Conservation (phyloP, 2,888 invertebrate species). For the Limnephilus auricula region DNA sequence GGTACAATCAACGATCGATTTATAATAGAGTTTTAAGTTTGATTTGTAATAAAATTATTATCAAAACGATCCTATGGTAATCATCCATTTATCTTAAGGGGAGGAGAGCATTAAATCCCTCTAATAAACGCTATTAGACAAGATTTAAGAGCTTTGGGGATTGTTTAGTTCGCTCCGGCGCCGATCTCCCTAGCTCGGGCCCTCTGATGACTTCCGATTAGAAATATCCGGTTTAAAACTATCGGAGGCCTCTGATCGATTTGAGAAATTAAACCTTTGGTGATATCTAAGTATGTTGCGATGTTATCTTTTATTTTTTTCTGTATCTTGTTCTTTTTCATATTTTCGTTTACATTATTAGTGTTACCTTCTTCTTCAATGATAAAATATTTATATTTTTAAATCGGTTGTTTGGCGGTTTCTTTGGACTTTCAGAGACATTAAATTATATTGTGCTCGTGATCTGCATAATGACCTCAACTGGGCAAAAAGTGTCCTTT, state of each 20-base stretch:
- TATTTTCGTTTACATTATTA: too few relatives aligned
- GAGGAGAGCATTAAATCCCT: background rate
- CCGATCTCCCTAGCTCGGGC: background rate
- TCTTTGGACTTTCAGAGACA: too few relatives aligned
- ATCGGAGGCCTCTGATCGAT: background rate
- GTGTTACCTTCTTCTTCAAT: too few relatives aligned
- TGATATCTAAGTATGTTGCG: background rate
- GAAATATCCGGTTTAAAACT: slow-evolving; percentile 37
- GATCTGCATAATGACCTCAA: too few relatives aligned
- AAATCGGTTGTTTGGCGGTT: too few relatives aligned
- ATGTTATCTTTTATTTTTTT: too few relatives aligned
- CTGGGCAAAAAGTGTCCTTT: too few relatives aligned
- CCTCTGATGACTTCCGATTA: slow-evolving; percentile 5
- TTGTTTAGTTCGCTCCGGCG: background rate
- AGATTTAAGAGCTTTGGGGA: background rate
- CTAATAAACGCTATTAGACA: background rate
- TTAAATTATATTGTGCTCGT: too few relatives aligned
- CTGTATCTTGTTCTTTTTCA: too few relatives aligned
- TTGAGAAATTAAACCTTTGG: background rate
- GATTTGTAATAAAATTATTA: background rate
- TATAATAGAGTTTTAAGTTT: background rate
- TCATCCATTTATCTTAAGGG: background rate
- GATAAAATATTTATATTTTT: too few relatives aligned
- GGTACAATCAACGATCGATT: too few relatives aligned
- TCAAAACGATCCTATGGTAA: background rate